These are phyloP conservation scores for Zaprionus lachaisei DNA, from an alignment of 1,140 invertebrate species.

Conservation along the genomic window DNA sequence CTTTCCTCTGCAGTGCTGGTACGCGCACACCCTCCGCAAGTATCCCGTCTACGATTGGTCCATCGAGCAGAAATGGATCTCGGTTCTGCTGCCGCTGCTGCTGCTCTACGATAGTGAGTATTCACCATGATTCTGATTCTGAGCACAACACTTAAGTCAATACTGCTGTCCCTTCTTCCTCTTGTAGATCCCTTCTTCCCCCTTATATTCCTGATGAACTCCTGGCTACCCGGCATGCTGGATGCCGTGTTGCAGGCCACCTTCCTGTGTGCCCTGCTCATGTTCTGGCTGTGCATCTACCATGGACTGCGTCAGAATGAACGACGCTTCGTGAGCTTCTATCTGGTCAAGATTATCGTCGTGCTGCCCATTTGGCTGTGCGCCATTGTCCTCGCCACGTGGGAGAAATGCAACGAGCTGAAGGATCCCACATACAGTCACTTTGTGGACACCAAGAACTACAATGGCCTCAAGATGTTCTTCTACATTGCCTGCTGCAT, in stretches of 20 bases:
- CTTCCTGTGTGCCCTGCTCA: constrained; percentile 93
- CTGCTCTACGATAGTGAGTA: constrained; percentile 95
- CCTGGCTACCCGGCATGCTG: constrained; percentile 95
- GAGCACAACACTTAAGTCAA: not conserved
- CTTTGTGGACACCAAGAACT: constrained; percentile 93
- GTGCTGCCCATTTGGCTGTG: constrained; percentile 95
- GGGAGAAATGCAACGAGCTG: constrained; percentile 95
- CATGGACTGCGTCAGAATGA: constrained; percentile 98
- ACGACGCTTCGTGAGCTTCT: constrained; percentile 93
- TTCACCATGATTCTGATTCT: not conserved
- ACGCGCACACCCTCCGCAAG: constrained; percentile 93
- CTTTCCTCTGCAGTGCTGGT: constrained; percentile 91
- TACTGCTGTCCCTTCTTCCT: not conserved
- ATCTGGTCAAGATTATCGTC: constrained; percentile 95
- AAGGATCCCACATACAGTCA: constrained; percentile 97
- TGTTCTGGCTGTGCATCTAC: constrained; percentile 95
- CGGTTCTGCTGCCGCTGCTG: constrained; percentile 93
- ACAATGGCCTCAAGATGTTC: constrained; percentile 93
- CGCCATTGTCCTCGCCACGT: constrained; percentile 93
- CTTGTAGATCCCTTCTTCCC: constrained; percentile 96
- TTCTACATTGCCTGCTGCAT: constrained; percentile 94
- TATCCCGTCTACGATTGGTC: constrained; percentile 97
- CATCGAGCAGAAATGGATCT: constrained; percentile 99
- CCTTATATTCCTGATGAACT: constrained; percentile 94
- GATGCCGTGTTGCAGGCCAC: constrained; percentile 96